Evolutionary conservation across 2,113 vertebrate genomes (phyloP), one percentile per base, ranked within the genome.

Genomic region (Ancistrus triradiatus): DNA sequence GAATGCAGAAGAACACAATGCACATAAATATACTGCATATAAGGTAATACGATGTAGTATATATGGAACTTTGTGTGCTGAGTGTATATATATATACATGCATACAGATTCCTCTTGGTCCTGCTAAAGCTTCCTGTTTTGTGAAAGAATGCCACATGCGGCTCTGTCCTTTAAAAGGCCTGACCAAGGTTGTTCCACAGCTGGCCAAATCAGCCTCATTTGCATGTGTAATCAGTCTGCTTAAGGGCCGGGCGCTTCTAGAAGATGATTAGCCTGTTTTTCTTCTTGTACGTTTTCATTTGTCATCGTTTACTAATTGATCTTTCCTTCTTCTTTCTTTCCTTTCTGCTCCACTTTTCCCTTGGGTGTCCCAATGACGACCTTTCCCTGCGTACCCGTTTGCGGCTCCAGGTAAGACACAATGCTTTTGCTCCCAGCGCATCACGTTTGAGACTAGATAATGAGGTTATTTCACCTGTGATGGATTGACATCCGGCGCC

Each of bases 341-440:
- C n/a, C 22, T 21, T 44, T 43, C 18, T 59, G 28, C 35, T 15
- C 7, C 6, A 14, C 67, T 17, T 7, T 48, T 55, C 49, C 19
- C 3, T 44, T 6, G 37, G 61, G 58, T 48, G 58, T 40, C 57
- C 48, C 31, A 7, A 51, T 24, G 42, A 38, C 31, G 38, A 35
- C 55, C 37, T 62, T 58, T 37, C 3, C 22, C 43, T 40, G 7
- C 21, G 7, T 3, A 1, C 6, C 47, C 17, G 27, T 33, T 50
- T 38, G 13, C 53, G 43, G 47, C 59, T 60, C 68, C 59, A 74
- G 73, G 73, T 74, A 74, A 74, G 73, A 70, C 47, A 59, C 37
- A 13, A 15, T 17, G 21, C 21, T 31, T 60, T 43, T 11, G n/a
- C 43, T 70, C 50, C 7, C 27, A 47, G 57, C 58, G 6, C 43